phyloP scores from a whole-genome alignment of 64 coral and sea anemone genomes.

The Montipora capricornis region DNA sequence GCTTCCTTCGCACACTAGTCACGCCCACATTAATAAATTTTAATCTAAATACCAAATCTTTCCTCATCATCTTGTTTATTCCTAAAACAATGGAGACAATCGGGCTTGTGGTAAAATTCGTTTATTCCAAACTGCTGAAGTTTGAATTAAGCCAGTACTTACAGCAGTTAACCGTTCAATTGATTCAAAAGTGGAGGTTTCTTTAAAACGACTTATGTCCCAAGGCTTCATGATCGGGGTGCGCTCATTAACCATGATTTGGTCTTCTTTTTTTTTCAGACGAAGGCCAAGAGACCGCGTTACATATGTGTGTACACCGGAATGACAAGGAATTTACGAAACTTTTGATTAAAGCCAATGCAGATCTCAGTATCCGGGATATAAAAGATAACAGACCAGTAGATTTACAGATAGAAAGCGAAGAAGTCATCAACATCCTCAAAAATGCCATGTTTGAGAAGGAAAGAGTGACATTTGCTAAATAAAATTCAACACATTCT shows the following conservation, averaged over 20 bases:
- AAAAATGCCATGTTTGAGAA: slow-evolving; percentile 51
- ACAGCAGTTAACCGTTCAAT: too few relatives aligned
- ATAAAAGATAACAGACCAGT: slow-evolving; percentile 7
- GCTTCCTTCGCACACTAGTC: too few relatives aligned
- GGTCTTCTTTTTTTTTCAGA: slow-evolving; percentile 7
- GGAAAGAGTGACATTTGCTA: neutral
- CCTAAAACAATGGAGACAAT: too few relatives aligned
- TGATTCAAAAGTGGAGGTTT: too few relatives aligned
- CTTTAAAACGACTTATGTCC: too few relatives aligned
- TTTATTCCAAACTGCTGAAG: too few relatives aligned
- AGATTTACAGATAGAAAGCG: slow-evolving; percentile 23
- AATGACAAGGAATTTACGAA: slow-evolving; percentile 27
- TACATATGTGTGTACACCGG: slow-evolving; percentile 45
- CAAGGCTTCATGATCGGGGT: too few relatives aligned
- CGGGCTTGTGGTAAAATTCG: too few relatives aligned
- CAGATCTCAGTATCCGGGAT: slow-evolving; percentile 37
- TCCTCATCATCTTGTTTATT: too few relatives aligned
- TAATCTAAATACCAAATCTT: too few relatives aligned
- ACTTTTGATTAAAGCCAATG: slow-evolving; percentile 25
- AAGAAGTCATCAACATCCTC: slow-evolving; percentile 14
- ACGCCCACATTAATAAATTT: too few relatives aligned
- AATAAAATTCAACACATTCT: neutral
- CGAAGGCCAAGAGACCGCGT: slow-evolving; percentile 8
- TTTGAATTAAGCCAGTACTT: too few relatives aligned
- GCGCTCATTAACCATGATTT: neutral